These are phyloP conservation scores for Platysternon megacephalum DNA, from an alignment of 2,113 vertebrate genomes.

Conservation along the genomic window DNA sequence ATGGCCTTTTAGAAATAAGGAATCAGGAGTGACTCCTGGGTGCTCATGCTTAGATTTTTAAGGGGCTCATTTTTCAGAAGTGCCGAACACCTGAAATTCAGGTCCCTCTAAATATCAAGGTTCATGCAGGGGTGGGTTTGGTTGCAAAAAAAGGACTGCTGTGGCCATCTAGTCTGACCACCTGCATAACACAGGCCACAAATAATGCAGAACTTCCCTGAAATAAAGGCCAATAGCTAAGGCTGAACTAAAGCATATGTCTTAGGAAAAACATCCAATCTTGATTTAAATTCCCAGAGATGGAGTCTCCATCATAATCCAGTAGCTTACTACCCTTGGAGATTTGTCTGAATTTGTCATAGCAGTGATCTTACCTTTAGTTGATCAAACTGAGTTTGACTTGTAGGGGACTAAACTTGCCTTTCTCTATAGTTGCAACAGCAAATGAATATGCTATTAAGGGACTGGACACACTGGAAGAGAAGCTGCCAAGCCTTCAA, in stretches of 20 bases:
- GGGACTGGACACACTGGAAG: slow-evolving; percentile 83
- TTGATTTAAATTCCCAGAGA: neutral
- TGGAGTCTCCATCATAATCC: too few relatives aligned
- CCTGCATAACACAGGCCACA: neutral
- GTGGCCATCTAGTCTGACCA: neutral
- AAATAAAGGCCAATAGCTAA: neutral
- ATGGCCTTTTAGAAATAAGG: too few relatives aligned
- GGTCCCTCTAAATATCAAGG: neutral
- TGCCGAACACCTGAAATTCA: neutral
- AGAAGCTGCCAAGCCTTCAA: slow-evolving; percentile 84
- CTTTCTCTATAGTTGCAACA: slow-evolving; percentile 71
- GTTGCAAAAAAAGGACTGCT: neutral
- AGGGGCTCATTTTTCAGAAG: neutral
- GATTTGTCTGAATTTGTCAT: neutral
- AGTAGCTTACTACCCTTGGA: neutral
- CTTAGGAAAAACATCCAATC: neutral
- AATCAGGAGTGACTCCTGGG: too few relatives aligned
- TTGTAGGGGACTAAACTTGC: fast-evolving
- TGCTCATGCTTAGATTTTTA: too few relatives aligned
- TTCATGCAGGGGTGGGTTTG: too few relatives aligned
- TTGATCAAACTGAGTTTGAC: neutral
- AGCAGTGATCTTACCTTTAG: neutral
- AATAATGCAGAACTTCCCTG: too few relatives aligned
- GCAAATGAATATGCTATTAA: slow-evolving; percentile 81
- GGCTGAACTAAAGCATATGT: neutral